Base-by-base conservation (phyloP, 2,888 invertebrate genomes). In the Volucella zonaria region DNA sequence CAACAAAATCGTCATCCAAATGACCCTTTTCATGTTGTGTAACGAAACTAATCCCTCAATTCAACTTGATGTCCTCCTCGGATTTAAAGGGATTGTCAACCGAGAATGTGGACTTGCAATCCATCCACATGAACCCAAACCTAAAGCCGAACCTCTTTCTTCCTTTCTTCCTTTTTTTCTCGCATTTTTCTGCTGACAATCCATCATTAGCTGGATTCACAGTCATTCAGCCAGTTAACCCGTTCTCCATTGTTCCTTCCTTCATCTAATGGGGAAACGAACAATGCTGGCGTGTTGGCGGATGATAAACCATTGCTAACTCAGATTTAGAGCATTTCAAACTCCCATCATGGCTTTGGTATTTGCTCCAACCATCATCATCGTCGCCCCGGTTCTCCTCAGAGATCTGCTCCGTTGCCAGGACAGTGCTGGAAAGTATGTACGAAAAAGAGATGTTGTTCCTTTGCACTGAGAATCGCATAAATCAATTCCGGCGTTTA, bases 201-300 rank as follows among this genome's bases (percentile, higher is more conserved):
- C 81, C 76, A 85, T 81, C 80, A 85, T 81, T 85, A 81, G 81
- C 64, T 62, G 58, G 66, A 77, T 62, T 77, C 76, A 81, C 81
- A 85, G 79, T 83, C 81, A 85, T 85, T 85, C 85, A 81, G 85
- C 76, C 85, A 81, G 80, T 85, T 79, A 75, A 83, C 82, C 75
- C 80, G 56, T 73, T 59, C 59, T 62, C 43, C 51, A 56, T 66
- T 62, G 31, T 31, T 47, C 18, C 45, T 78, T 68, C 47, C 18
- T 67, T 42, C 76, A 51, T 47, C 58, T 85, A 85, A 85, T 85
- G 81, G 73, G 18, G 14, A 81, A 85, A 68, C 76, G 81, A 85
- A 85, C 77, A 81, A 79, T 74, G 68, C 68, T 77, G 67, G 67
- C 31, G 31, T 66, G 85, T 76, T 80, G 81, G 76, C 68, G 73